Evolutionary conservation across 2,888 invertebrate species (phyloP).

Genomic region (Aphodius sticticus): DNA sequence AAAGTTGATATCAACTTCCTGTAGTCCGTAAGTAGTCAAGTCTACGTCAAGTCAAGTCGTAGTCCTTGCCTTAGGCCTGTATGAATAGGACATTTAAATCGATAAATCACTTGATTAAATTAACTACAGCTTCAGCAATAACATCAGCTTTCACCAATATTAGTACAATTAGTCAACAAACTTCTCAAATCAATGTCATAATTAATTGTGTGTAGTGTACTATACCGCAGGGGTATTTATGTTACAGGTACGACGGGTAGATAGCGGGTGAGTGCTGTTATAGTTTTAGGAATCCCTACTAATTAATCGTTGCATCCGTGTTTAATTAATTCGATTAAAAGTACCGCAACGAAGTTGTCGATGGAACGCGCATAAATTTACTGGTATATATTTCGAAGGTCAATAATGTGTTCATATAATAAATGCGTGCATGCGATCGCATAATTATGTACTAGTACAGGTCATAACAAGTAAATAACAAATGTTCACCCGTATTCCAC

Average conservation of each 20-base stretch:
- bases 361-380: background rate
- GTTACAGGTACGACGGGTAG: background rate
- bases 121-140: no score
- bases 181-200: no score
- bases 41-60: no score
- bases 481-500: background rate
- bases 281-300: background rate
- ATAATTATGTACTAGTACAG: background rate
- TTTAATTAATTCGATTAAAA: slow-evolving; percentile 16
- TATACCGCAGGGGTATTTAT: no score
- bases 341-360: slow-evolving; percentile 16
- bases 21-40: no score
- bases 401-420: background rate
- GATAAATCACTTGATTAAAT: no score
- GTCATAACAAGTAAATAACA: background rate
- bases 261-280: background rate
- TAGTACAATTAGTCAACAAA: no score
- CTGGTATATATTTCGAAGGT: background rate
- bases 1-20: no score
- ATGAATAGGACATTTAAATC: no score
- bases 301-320: slow-evolving; percentile 18
- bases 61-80: no score
- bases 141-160: no score
- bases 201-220: no score
- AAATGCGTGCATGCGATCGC: background rate